These are phyloP conservation scores for Sigmodon hispidus DNA, from an alignment of 2,113 vertebrate genomes.

Conservation along the genomic window DNA sequence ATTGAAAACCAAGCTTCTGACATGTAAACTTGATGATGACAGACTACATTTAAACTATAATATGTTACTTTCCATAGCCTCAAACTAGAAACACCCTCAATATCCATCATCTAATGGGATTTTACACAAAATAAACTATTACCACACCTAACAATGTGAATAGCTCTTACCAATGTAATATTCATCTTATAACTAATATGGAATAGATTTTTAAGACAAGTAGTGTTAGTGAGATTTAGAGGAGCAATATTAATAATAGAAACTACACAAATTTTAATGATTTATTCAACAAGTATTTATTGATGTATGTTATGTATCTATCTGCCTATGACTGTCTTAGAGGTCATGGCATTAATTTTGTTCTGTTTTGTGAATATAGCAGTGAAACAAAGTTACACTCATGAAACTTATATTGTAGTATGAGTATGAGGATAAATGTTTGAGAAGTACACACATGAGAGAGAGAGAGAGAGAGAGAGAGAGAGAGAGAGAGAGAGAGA, in stretches of 20 bases:
- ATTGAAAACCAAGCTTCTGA: neutral
- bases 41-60: neutral
- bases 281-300: neutral
- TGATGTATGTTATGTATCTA: neutral
- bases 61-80: neutral
- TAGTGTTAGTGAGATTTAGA: neutral
- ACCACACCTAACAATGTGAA: too few relatives aligned
- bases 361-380: neutral
- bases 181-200: neutral
- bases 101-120: neutral
- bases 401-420: neutral
- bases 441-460: neutral
- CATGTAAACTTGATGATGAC: neutral
- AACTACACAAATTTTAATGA: neutral
- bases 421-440: neutral
- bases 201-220: neutral
- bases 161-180: neutral
- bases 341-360: neutral
- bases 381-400: neutral
- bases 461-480: too few relatives aligned
- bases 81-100: neutral
- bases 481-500: too few relatives aligned
- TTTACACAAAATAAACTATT: neutral
- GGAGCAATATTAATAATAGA: neutral
- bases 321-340: neutral